Evolutionary conservation across 2,888 invertebrate species (phyloP).

Genomic region (Drosophila mercatorum): DNA sequence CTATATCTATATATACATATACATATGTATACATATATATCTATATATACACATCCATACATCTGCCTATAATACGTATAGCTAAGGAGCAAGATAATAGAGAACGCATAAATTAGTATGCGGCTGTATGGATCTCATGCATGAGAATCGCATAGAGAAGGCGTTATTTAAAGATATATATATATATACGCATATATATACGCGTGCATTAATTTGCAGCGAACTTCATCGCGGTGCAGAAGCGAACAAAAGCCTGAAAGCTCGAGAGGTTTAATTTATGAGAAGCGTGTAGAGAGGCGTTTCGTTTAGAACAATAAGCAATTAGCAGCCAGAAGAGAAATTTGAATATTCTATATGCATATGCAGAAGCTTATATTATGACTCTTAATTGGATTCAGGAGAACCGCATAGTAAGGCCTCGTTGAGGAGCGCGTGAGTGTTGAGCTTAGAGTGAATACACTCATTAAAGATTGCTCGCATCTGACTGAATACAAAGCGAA

Average conservation of each 20-base stretch:
- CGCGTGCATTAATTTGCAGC: neutral
- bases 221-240: neutral
- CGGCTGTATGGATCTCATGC: neutral
- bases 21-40: neutral
- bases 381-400: neutral
- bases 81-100: neutral
- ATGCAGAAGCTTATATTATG: neutral
- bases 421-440: neutral
- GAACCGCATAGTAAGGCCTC: neutral
- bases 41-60: neutral
- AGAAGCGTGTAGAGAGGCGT: neutral
- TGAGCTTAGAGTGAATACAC: neutral
- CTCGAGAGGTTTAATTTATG: neutral
- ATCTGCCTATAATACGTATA: no score
- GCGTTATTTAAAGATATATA: neutral
- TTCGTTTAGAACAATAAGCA: neutral
- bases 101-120: neutral
- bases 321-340: neutral
- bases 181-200: neutral
- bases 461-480: neutral
- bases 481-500: neutral
- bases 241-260: neutral
- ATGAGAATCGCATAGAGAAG: conserved; percentile 2
- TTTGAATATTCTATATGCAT: neutral
- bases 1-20: neutral